These are phyloP conservation scores for Conus betulinus DNA, from an alignment of 1,140 invertebrate species.

Conservation along the genomic window DNA sequence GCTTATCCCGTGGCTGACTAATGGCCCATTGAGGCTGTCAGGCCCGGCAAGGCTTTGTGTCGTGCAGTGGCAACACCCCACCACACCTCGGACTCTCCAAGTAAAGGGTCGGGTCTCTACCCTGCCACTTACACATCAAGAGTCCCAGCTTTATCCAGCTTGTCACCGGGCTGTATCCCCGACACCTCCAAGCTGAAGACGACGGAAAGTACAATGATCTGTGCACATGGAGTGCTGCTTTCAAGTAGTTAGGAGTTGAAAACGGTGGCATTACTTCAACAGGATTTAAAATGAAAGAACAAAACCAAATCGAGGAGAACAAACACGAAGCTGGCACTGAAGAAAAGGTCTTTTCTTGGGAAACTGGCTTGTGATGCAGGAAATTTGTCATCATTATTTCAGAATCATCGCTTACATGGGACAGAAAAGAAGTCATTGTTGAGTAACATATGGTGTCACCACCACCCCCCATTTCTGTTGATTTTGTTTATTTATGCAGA, in stretches of 20 bases:
- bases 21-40: slow-evolving; percentile 48
- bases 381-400: too few relatives aligned
- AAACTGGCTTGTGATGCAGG: too few relatives aligned
- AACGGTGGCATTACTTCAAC: too few relatives aligned
- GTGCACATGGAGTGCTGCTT: neutral
- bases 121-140: neutral
- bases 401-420: too few relatives aligned
- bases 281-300: too few relatives aligned
- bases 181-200: neutral
- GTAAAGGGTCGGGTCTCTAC: slow-evolving; percentile 6
- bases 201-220: neutral
- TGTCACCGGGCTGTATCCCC: neutral
- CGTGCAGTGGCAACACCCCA: slow-evolving; percentile 17
- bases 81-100: slow-evolving; percentile 32
- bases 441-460: too few relatives aligned
- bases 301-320: too few relatives aligned
- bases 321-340: neutral
- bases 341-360: neutral
- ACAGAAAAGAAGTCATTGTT: too few relatives aligned
- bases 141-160: neutral
- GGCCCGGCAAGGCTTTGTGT: neutral
- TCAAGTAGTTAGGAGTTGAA: neutral
- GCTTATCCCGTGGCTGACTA: slow-evolving; percentile 27
- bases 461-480: too few relatives aligned
- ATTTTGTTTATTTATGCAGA: too few relatives aligned